Conservation (phyloP, 2,888 invertebrate genomes). For the Sicus ferrugineus region DNA sequence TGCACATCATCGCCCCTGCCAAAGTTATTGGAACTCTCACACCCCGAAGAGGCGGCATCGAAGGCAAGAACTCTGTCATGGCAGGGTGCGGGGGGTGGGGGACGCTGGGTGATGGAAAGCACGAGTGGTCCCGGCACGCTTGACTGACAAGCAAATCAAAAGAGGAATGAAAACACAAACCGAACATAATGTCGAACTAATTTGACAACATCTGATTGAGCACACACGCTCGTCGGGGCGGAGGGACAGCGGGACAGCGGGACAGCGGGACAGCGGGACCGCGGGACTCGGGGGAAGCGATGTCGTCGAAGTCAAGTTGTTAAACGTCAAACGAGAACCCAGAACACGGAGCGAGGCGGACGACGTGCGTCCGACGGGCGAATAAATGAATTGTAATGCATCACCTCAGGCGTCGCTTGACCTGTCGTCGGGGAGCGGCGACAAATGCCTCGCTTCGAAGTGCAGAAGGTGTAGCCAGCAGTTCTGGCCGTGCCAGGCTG, state of each 20-base stretch:
- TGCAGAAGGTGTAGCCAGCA: not conserved
- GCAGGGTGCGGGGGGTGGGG: no score
- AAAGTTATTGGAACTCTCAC: no score
- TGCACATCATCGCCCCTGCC: no score
- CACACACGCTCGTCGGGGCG: not conserved
- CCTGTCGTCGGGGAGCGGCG: not conserved
- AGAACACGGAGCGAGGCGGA: not conserved
- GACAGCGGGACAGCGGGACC: not conserved
- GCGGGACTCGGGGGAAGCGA: not conserved
- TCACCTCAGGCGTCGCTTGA: no score
- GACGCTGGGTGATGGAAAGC: not conserved
- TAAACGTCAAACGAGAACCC: no score
- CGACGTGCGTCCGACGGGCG: not conserved
- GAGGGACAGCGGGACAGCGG: not conserved
- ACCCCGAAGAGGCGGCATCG: no score
- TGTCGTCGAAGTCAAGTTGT: no score
- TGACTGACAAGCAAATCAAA: conserved; percentile 33
- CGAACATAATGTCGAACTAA: conserved; percentile 37
- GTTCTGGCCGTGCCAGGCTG: not conserved
- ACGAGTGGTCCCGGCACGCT: not conserved
- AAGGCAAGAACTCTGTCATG: no score
- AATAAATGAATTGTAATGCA: not conserved
- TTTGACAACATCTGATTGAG: conserved; percentile 38
- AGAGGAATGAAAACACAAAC: conserved; percentile 36
- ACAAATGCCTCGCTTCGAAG: not conserved